Percentiles rank a stretch among this genome's conserved stretches.
Conservation (phyloP, 2,888 invertebrate species). For the Leptinotarsa haldemani region DNA sequence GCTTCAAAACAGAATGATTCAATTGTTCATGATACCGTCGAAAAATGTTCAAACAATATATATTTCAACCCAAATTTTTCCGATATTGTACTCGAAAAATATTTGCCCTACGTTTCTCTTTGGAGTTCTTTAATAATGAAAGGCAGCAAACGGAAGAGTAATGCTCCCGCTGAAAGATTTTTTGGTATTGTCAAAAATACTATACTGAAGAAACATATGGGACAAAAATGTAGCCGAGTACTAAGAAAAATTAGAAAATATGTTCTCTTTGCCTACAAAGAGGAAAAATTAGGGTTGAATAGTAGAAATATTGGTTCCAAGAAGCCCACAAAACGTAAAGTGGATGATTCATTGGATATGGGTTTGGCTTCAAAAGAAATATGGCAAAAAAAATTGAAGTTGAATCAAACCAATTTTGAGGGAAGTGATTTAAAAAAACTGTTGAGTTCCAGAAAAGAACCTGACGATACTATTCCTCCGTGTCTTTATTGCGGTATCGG, state of each 20-base stretch:
- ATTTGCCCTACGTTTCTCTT: conserved; percentile 26
- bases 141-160: conserved; percentile 2
- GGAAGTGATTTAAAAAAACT: background rate
- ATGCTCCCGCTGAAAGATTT: conserved; percentile 4
- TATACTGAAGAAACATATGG: background rate
- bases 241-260: conserved; percentile 2
- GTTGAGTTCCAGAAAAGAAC: background rate
- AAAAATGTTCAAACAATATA: background rate
- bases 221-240: background rate
- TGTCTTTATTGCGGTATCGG: background rate
- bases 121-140: conserved; percentile 29
- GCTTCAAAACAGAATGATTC: background rate
- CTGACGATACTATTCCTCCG: background rate
- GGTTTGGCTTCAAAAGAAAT: background rate
- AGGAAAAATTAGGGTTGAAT: background rate
- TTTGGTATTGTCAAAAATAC: background rate
- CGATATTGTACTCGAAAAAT: conserved; percentile 21
- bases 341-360: background rate
- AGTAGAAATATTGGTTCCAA: conserved; percentile 1
- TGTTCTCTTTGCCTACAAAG: conserved; percentile 6
- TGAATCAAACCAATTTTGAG: background rate
- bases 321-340: background rate
- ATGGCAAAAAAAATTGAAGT: background rate
- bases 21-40: background rate
- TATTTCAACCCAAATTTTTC: background rate